Evolutionary conservation across 2,797 vertebrate genomes (phyloP).

Genomic region (Salarias fasciatus): DNA sequence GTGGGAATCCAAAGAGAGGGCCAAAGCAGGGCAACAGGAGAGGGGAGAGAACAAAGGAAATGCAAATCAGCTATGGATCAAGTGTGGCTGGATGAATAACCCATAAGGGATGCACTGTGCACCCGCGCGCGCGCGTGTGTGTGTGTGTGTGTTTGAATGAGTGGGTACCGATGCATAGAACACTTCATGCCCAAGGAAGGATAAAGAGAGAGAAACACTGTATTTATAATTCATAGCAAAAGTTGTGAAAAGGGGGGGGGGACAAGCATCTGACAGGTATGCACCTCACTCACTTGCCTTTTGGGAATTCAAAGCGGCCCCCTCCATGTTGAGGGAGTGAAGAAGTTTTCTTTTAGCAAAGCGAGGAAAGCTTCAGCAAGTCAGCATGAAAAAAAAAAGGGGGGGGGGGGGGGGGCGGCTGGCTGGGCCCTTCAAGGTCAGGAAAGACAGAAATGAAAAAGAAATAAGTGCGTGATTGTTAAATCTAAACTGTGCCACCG

Average conservation of each 20-base stretch:
- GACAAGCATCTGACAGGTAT: slow-evolving; percentile 66
- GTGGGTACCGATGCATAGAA: slow-evolving; percentile 21
- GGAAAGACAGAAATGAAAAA: slow-evolving; percentile 46
- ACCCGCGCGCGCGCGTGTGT: background rate
- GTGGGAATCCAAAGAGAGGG: slow-evolving; percentile 37
- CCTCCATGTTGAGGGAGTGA: slow-evolving; percentile 26
- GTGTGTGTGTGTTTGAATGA: slow-evolving; percentile 19
- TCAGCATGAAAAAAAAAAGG: slow-evolving; percentile 11
- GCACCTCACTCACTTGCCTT: slow-evolving; percentile 43
- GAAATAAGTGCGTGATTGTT: slow-evolving; percentile 38
- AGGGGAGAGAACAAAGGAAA: slow-evolving; percentile 73
- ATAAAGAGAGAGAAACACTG: slow-evolving; percentile 53
- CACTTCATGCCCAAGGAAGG: slow-evolving; percentile 28
- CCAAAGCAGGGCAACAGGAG: slow-evolving; percentile 9
- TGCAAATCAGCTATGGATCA: slow-evolving; percentile 72
- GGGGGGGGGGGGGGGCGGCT: background rate
- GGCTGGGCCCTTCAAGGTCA: slow-evolving; percentile 58
- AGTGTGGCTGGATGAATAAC: slow-evolving; percentile 74
- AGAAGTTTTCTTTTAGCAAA: slow-evolving; percentile 51
- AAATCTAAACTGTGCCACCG: slow-evolving; percentile 55
- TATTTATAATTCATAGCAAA: slow-evolving; percentile 72
- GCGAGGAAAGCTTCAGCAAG: slow-evolving; percentile 5
- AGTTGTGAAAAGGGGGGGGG: slow-evolving; percentile 61
- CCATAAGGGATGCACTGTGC: slow-evolving; percentile 53
- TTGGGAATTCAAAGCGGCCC: slow-evolving; percentile 40